Evolutionary conservation across 1,140 invertebrate species (phyloP).

Genomic region (Drosophila simulans): DNA sequence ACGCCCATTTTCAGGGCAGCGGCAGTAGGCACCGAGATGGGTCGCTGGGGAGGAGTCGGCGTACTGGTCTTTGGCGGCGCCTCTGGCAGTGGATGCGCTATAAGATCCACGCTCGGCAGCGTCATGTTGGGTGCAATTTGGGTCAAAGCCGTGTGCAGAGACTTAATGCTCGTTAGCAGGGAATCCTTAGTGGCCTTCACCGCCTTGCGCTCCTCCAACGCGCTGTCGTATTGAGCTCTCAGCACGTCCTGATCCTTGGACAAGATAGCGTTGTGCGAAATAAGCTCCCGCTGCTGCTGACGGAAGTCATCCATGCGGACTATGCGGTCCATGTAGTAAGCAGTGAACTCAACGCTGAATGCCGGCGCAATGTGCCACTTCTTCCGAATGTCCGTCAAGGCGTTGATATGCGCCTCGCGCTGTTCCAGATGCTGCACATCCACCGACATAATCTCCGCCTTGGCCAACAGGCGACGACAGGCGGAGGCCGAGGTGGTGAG

Average conservation of each 20-base stretch:
- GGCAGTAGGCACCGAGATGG: constrained; percentile 90
- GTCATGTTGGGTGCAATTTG: constrained; percentile 86
- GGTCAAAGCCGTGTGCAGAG: constrained; percentile 28
- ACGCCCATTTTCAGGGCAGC: constrained; percentile 93
- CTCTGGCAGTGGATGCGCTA: constrained; percentile 70
- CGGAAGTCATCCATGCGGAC: constrained; percentile 91
- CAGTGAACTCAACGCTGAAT: constrained; percentile 96
- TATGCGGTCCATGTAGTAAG: constrained; percentile 96
- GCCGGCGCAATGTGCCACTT: constrained; percentile 97
- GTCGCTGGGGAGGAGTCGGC: constrained; percentile 71
- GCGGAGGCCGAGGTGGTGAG: constrained; percentile 96
- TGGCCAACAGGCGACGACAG: constrained; percentile 91
- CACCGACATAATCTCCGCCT: constrained; percentile 96
- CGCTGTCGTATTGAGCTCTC: constrained; percentile 91
- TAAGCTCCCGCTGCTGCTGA: constrained; percentile 89
- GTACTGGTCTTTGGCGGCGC: constrained; percentile 62
- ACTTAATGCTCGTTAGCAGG: constrained; percentile 24
- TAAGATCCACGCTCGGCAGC: constrained; percentile 85
- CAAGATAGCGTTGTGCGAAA: constrained; percentile 90
- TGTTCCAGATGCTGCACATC: constrained; percentile 91
- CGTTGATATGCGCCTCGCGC: constrained; percentile 91
- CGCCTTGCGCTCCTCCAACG: constrained; percentile 82
- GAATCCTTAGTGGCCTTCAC: constrained; percentile 53
- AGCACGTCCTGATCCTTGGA: constrained; percentile 90
- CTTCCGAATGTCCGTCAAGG: constrained; percentile 93